Conservation (phyloP, 1,140 invertebrate species). For the Danaus melanippus region DNA sequence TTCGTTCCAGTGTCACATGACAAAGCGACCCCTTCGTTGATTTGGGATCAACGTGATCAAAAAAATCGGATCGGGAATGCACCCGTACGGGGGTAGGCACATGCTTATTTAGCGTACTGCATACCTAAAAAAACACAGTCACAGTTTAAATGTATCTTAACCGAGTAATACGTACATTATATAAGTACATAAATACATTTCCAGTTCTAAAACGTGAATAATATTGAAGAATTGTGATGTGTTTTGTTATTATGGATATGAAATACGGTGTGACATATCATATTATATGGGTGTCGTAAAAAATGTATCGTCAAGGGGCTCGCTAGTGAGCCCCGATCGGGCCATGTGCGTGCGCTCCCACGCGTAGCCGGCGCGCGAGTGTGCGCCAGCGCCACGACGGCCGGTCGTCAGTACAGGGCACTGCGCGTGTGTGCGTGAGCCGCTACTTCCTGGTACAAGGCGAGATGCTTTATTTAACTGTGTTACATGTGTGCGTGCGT, state of each 20-base stretch:
- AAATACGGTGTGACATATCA: constrained; percentile 36
- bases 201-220: not conserved
- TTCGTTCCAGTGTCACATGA: constrained; percentile 67
- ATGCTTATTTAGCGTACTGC: constrained; percentile 29
- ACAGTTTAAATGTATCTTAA: not conserved
- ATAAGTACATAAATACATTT: not conserved
- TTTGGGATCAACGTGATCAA: constrained; percentile 61
- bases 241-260: too few relatives aligned
- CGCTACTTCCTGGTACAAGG: constrained; percentile 69
- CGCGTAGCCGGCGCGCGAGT: constrained; percentile 58
- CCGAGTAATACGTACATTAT: not conserved
- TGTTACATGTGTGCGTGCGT: constrained; percentile 58
- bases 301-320: constrained; percentile 65
- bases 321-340: constrained; percentile 65
- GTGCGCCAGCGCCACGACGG: constrained; percentile 63
- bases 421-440: constrained; percentile 52
- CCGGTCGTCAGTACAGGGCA: constrained; percentile 5
- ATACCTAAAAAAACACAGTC: constrained; percentile 3
- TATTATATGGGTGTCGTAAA: constrained; percentile 57
- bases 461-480: constrained; percentile 69
- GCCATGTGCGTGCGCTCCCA: constrained; percentile 70
- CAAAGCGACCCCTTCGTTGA: constrained; percentile 61
- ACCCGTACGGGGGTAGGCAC: constrained; percentile 53
- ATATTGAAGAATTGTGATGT: too few relatives aligned
- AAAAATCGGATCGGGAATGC: constrained; percentile 64